A percentile compares a stretch with the other conserved stretches of the same genome.
These are phyloP conservation scores for Macrotis lagotis DNA, from an alignment of 2,113 vertebrate species.

Conservation along the genomic window DNA sequence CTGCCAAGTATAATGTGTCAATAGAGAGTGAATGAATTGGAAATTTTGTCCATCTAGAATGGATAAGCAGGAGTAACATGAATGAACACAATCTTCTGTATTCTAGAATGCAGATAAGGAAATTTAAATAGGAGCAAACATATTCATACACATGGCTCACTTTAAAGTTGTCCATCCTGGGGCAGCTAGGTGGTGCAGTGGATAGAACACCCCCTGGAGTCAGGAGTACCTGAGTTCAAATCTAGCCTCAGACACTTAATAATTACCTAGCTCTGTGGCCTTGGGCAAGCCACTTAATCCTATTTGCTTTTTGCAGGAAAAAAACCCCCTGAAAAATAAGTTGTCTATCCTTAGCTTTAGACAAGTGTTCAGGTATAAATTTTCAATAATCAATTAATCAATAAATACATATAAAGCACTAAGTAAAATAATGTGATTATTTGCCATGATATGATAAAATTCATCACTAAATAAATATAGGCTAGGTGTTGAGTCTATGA, in stretches of 20 bases:
- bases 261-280: too few relatives aligned
- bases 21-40: conserved; percentile 73
- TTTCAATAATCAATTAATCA: conserved; percentile 14
- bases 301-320: too few relatives aligned
- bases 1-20: conserved; percentile 76
- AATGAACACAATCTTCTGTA: conserved; percentile 69
- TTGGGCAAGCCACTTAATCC: too few relatives aligned
- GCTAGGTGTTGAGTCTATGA: not conserved
- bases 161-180: conserved; percentile 27
- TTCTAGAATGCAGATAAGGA: conserved; percentile 56
- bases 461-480: not conserved
- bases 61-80: conserved; percentile 61
- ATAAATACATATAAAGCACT: not conserved
- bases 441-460: not conserved
- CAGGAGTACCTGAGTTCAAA: too few relatives aligned
- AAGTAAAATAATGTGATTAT: not conserved
- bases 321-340: too few relatives aligned
- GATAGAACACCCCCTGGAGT: too few relatives aligned
- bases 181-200: too few relatives aligned
- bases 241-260: too few relatives aligned
- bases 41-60: conserved; percentile 72
- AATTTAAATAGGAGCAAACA: conserved; percentile 69
- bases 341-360: conserved; percentile 3
- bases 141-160: conserved; percentile 48
- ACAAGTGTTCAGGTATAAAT: not conserved